Base-by-base conservation (phyloP, 2,888 invertebrate genomes). In the Aphodius granarius region DNA sequence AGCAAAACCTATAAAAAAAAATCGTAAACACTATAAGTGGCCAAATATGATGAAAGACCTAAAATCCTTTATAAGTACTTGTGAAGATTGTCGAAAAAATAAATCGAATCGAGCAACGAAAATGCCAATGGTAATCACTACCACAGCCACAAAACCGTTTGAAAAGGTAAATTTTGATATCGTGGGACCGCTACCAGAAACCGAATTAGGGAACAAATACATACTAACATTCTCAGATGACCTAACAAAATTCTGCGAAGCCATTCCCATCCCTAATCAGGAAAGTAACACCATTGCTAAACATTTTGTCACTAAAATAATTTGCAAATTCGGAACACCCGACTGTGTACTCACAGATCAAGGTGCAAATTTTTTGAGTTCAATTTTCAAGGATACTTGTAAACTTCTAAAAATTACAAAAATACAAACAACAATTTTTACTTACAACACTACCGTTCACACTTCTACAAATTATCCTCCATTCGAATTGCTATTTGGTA, bases 101-200 rank as follows among this genome's bases (percentile, higher is more conserved):
- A 84, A 84, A 80, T 78, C 71, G 18, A 19, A 77, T 5, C 77
- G 78, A 73, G 75, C 77, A 43, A 71, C 73, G 65, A 81, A 78
- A 78, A 71, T 78, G 17, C 84, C 85, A 0, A 81, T 85, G 81
- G 80, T 82, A 79, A 82, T 83, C 16, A 84, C 82, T n/a, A 80
- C 82, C 16, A 83, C 83, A 0, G 77, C 80, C 0, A 74, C 78
- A 23, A 77, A 79, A 76, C 81, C 83, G 5, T 82, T 85, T 75
- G 80, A 84, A 78, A 78, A 80, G 76, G 70, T 43, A 43, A 43
- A 43, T 20, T 13, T 84, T 19, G 83, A 84, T 74, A 80, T 84
- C 18, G 81, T 84, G 15, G 83, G 83, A 68, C 83, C 83, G 0
- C 71, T 83, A 75, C 81, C 81, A 16, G 63, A 78, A n/a, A 81